Evolutionary conservation across 2,888 invertebrate genomes (phyloP).

Genomic region (Tachystola acroxantha): DNA sequence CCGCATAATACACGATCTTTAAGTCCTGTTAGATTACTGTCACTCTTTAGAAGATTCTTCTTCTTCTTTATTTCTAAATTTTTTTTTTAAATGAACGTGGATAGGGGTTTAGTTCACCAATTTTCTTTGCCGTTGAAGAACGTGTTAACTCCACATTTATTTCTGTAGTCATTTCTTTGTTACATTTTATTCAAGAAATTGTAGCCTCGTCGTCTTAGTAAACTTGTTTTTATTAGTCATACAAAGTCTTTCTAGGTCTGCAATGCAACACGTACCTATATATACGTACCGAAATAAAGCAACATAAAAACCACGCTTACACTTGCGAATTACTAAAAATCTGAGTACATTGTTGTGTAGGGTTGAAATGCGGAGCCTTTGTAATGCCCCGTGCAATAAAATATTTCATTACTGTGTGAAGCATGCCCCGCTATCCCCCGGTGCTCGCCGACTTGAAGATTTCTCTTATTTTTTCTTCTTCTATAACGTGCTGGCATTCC

Average conservation of each 20-base stretch:
- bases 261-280: neutral
- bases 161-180: no score
- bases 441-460: conserved; percentile 11
- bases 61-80: no score
- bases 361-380: conserved; percentile 47
- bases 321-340: conserved; percentile 59
- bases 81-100: no score
- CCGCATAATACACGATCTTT: no score
- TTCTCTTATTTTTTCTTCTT: neutral
- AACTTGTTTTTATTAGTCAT: no score
- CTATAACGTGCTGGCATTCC: conserved; percentile 3
- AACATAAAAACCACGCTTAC: conserved; percentile 35
- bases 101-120: no score
- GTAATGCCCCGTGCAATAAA: conserved; percentile 53
- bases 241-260: neutral
- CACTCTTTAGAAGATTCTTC: no score
- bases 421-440: conserved; percentile 25
- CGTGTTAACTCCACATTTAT: no score
- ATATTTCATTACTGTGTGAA: conserved; percentile 67
- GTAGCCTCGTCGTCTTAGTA: no score
- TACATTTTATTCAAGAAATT: no score
- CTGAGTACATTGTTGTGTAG: conserved; percentile 61
- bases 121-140: no score
- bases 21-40: no score
- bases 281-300: conserved; percentile 22